Conservation (phyloP, 1,140 invertebrate genomes). For the Ceratosolen fusciceps region DNA sequence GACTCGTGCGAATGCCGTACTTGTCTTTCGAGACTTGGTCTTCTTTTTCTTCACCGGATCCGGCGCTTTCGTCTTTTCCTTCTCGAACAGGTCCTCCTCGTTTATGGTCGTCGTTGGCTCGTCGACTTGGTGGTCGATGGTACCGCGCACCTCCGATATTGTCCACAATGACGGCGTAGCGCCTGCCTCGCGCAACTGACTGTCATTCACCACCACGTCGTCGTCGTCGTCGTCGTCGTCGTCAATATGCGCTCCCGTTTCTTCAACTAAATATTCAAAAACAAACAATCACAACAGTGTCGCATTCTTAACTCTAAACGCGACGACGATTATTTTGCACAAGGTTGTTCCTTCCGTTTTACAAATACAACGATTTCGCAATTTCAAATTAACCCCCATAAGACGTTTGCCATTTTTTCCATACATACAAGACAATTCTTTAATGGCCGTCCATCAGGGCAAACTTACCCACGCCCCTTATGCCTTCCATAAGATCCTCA, state of each 20-base stretch:
- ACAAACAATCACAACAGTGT: too few relatives aligned
- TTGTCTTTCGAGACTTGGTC: constrained; percentile 41
- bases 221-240: constrained; percentile 58
- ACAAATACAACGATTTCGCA: too few relatives aligned
- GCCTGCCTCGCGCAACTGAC: constrained; percentile 58
- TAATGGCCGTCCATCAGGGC: too few relatives aligned
- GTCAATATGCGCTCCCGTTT: constrained; percentile 69
- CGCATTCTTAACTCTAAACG: too few relatives aligned
- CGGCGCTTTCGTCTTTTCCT: constrained; percentile 60
- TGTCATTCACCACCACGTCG: constrained; percentile 60
- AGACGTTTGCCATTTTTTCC: too few relatives aligned
- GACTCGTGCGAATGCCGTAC: too few relatives aligned
- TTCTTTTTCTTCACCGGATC: constrained; percentile 57
- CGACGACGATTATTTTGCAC: too few relatives aligned
- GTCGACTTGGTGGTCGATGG: constrained; percentile 24
- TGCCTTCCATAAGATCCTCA: constrained; percentile 87
- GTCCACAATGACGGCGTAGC: constrained; percentile 61
- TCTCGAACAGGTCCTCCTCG: constrained; percentile 62
- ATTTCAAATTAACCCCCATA: too few relatives aligned
- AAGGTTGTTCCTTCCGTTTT: too few relatives aligned
- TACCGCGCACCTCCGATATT: constrained; percentile 46
- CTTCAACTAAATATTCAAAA: constrained; percentile 64
- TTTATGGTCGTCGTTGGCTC: constrained; percentile 56
- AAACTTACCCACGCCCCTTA: constrained; percentile 76
- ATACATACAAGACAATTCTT: too few relatives aligned